Conservation (phyloP, 2,797 vertebrate species). For the Chaenodraco wilsoni region DNA sequence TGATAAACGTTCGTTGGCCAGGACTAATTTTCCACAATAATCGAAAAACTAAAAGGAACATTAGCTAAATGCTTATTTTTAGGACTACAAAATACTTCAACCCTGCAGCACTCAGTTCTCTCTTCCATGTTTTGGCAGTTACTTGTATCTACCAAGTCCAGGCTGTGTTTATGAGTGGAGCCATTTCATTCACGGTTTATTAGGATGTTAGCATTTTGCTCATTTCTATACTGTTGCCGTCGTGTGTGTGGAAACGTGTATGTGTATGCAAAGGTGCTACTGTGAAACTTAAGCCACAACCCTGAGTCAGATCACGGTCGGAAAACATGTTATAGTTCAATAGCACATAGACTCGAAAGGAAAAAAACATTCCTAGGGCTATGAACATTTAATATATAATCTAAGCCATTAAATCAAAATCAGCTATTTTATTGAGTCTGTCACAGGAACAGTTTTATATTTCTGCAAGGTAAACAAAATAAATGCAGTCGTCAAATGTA, state of each 20-base stretch:
- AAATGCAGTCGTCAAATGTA: slow-evolving; percentile 34
- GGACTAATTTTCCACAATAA: no score
- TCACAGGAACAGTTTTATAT: slow-evolving; percentile 53
- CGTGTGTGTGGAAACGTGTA: slow-evolving; percentile 53
- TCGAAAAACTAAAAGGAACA: no score
- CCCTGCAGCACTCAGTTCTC: no score
- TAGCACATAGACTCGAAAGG: slow-evolving; percentile 40
- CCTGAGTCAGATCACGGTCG: slow-evolving; percentile 53
- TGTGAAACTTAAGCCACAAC: slow-evolving; percentile 68
- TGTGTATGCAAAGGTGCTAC: slow-evolving; percentile 66
- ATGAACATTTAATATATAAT: slow-evolving; percentile 30
- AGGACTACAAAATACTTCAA: no score
- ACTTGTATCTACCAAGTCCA: slow-evolving; percentile 40
- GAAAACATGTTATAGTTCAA: slow-evolving; percentile 67
- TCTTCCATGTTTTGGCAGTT: slow-evolving; percentile 60
- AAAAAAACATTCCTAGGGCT: slow-evolving; percentile 58
- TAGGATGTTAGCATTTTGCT: slow-evolving; percentile 44
- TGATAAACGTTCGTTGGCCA: no score
- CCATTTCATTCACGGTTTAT: slow-evolving; percentile 37
- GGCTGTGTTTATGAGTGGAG: slow-evolving; percentile 27
- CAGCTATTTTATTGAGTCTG: slow-evolving; percentile 30
- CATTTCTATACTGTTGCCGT: slow-evolving; percentile 68
- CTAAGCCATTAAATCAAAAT: slow-evolving; percentile 52
- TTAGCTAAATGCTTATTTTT: no score
- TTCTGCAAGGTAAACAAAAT: slow-evolving; percentile 41